Percentiles rank a stretch among this genome's conserved stretches.
phyloP scores from a whole-genome alignment of 2,113 vertebrate species.

The Zeus faber region DNA sequence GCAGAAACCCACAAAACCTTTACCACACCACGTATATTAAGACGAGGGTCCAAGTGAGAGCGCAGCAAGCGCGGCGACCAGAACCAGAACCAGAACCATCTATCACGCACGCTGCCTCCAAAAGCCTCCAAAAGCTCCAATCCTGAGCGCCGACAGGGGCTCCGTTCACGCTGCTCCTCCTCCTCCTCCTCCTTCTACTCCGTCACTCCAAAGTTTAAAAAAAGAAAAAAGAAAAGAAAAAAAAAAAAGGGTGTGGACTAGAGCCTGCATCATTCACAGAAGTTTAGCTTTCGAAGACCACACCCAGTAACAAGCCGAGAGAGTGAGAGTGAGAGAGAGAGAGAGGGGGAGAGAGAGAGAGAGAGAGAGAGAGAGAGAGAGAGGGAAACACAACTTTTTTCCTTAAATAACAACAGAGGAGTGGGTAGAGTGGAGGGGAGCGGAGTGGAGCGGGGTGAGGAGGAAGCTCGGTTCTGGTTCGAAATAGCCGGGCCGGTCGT shows the following conservation, averaged over 20 bases:
- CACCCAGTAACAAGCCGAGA: slow-evolving; percentile 68
- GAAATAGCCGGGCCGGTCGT: slow-evolving; percentile 58
- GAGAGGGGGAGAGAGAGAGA: slow-evolving; percentile 23
- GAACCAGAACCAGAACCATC: too few relatives aligned
- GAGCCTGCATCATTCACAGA: slow-evolving; percentile 75
- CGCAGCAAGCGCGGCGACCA: too few relatives aligned
- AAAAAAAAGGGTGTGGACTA: slow-evolving; percentile 66
- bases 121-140: slow-evolving; percentile 32
- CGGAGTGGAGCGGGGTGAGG: too few relatives aligned
- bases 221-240: too few relatives aligned
- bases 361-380: slow-evolving; percentile 16
- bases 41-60: slow-evolving; percentile 53
- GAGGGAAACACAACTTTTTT: slow-evolving; percentile 69
- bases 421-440: too few relatives aligned
- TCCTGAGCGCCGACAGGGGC: slow-evolving; percentile 48
- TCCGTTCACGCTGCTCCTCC: slow-evolving; percentile 50
- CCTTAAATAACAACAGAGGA: slow-evolving; percentile 72
- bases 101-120: slow-evolving; percentile 24
- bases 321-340: slow-evolving; percentile 34
- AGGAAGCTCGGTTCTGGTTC: too few relatives aligned
- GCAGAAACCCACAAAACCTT: too few relatives aligned
- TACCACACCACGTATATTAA: too few relatives aligned
- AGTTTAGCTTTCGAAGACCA: slow-evolving; percentile 73
- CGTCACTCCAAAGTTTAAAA: slow-evolving; percentile 62
- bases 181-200: slow-evolving; percentile 62